Evolutionary conservation across 2,888 invertebrate species (phyloP).

Genomic region (Ctenicera cuprea): DNA sequence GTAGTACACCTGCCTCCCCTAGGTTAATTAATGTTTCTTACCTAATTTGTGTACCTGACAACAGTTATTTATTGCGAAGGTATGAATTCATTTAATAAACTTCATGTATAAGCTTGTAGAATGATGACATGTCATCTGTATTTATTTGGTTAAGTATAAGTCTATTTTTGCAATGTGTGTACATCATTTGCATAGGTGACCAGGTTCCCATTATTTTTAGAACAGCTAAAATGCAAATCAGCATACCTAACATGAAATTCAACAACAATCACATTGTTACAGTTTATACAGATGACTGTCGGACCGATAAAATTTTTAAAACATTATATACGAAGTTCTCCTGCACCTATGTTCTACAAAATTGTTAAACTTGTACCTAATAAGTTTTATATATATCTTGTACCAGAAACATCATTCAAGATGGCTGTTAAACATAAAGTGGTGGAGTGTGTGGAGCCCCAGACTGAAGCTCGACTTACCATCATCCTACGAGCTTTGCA

Average conservation of each 20-base stretch:
- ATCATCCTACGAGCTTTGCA: slow-evolving; percentile 75
- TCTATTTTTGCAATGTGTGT: slow-evolving; percentile 37
- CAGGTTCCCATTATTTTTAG: slow-evolving; percentile 39
- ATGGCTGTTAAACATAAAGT: slow-evolving; percentile 79
- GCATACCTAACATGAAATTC: slow-evolving; percentile 12
- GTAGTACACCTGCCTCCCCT: slow-evolving; percentile 21
- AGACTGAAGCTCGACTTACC: slow-evolving; percentile 72
- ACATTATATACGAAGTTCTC: too few relatives aligned
- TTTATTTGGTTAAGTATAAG: neutral
- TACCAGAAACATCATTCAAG: slow-evolving; percentile 43
- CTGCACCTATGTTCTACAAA: too few relatives aligned
- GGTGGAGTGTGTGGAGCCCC: slow-evolving; percentile 73
- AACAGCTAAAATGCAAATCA: slow-evolving; percentile 38
- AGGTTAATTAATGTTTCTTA: slow-evolving; percentile 45
- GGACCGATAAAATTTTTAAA: too few relatives aligned
- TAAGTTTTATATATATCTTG: neutral
- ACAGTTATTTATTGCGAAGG: slow-evolving; percentile 39
- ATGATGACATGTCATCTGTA: slow-evolving; percentile 1
- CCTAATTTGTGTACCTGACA: slow-evolving; percentile 43
- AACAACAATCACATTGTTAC: slow-evolving; percentile 41
- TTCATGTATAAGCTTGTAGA: neutral
- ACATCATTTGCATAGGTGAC: slow-evolving; percentile 23
- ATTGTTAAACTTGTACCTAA: too few relatives aligned
- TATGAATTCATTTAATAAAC: slow-evolving; percentile 3
- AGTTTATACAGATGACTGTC: slow-evolving; percentile 52